These are phyloP conservation scores for Gymnoscelis rufifasciata DNA, from an alignment of 2,888 invertebrate species.

Conservation along the genomic window DNA sequence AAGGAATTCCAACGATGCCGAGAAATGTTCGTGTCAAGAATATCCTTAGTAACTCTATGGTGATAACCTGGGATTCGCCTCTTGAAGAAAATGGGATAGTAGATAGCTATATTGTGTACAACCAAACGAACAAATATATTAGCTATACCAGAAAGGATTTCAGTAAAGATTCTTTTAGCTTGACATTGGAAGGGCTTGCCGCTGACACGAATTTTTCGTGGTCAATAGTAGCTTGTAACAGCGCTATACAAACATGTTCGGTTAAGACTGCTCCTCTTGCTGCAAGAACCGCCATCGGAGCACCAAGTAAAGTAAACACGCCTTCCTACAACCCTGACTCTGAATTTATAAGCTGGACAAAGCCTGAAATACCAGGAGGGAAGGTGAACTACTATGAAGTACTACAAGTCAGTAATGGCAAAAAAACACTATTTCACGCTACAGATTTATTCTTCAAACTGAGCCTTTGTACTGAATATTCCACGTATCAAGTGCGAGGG, in stretches of 20 bases:
- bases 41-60: constrained; percentile 81
- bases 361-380: constrained; percentile 72
- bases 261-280: constrained; percentile 61
- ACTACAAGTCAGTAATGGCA: constrained; percentile 53
- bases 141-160: constrained; percentile 34
- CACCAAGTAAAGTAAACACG: constrained; percentile 63
- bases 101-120: constrained; percentile 79
- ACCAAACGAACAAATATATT: constrained; percentile 55
- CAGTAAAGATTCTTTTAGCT: too few species aligned
- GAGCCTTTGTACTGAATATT: constrained; percentile 42
- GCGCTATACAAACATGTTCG: constrained; percentile 81
- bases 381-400: constrained; percentile 79
- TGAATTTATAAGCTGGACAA: constrained; percentile 67
- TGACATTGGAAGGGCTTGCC: constrained; percentile 59
- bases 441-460: constrained; percentile 36
- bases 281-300: constrained; percentile 81
- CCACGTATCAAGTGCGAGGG: constrained; percentile 58
- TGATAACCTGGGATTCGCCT: constrained; percentile 84
- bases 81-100: constrained; percentile 85
- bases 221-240: constrained; percentile 84
- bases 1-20: constrained; percentile 81
- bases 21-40: constrained; percentile 76
- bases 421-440: constrained; percentile 42
- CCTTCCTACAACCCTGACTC: constrained; percentile 44
- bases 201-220: constrained; percentile 85